These are phyloP conservation scores for Pipistrellus pygmaeus DNA, from an alignment of 2,797 vertebrate genomes.

Conservation along the genomic window DNA sequence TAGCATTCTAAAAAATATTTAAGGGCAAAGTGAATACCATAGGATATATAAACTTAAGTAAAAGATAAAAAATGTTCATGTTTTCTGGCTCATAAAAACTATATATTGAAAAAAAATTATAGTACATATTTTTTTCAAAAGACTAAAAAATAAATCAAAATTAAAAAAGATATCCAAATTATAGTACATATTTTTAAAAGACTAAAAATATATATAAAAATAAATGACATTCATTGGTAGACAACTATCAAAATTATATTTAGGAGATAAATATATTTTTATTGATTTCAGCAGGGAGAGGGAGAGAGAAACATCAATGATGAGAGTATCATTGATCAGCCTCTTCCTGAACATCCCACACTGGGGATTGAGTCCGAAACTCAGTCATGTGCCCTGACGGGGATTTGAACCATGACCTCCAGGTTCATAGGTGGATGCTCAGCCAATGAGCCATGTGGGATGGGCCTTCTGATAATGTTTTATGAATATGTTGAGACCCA, in stretches of 20 bases:
- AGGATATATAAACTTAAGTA: neutral
- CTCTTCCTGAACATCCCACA: too few relatives aligned
- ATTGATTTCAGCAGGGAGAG: too few relatives aligned
- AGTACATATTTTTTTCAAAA: neutral
- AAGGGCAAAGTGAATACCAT: neutral
- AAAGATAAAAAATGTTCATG: neutral
- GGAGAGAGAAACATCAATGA: too few relatives aligned
- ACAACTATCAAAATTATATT: neutral
- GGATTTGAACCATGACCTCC: too few relatives aligned
- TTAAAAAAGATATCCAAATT: neutral
- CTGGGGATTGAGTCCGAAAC: too few relatives aligned
- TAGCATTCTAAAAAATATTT: slow-evolving; percentile 21
- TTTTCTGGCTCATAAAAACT: neutral
- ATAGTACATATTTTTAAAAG: neutral
- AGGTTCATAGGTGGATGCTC: too few relatives aligned
- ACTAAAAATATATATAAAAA: neutral
- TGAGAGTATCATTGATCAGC: too few relatives aligned
- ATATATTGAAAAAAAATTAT: neutral
- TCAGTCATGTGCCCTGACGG: too few relatives aligned
- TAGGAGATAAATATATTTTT: neutral
- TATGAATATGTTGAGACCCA: neutral
- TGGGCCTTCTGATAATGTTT: neutral
- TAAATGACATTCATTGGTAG: neutral
- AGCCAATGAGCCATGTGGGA: too few relatives aligned
- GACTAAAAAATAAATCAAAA: neutral